These are phyloP conservation scores for Mohoua ochrocephala DNA, from an alignment of 2,113 vertebrate genomes.

Conservation along the genomic window DNA sequence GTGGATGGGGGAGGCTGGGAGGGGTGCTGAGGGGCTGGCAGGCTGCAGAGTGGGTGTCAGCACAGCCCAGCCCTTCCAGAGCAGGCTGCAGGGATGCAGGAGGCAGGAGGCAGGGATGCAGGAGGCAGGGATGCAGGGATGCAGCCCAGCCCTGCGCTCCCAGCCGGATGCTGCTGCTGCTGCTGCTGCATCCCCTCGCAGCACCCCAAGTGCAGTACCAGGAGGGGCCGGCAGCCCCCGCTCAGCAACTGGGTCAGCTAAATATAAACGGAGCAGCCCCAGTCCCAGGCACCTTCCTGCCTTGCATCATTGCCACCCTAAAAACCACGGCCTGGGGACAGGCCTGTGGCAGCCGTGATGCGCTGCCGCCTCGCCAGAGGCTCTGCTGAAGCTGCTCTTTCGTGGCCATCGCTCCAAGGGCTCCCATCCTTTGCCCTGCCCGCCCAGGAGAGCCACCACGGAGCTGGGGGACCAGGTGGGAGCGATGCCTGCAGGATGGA, in stretches of 20 bases:
- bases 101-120: neutral
- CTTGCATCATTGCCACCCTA: slow-evolving; percentile 49
- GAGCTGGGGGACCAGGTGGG: neutral
- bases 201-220: neutral
- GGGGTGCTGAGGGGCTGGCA: neutral
- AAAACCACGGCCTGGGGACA: neutral
- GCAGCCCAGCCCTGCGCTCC: neutral
- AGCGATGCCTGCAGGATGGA: rapidly evolving
- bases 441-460: rapidly evolving
- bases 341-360: neutral
- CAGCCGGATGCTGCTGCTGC: neutral
- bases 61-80: neutral
- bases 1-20: neutral
- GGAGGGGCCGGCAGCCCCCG: neutral
- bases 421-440: neutral
- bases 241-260: slow-evolving; percentile 46
- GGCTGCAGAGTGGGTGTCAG: neutral
- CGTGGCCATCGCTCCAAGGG: rapidly evolving
- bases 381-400: neutral
- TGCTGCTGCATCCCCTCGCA: neutral
- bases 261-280: slow-evolving; percentile 16
- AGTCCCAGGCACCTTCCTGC: neutral
- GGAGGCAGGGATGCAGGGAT: neutral
- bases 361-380: rapidly evolving
- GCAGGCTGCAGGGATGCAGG: neutral